Evolutionary conservation across 2,888 invertebrate species (phyloP), one percentile per base, ranked within the genome.

Genomic region (Trissolcus japonicus): DNA sequence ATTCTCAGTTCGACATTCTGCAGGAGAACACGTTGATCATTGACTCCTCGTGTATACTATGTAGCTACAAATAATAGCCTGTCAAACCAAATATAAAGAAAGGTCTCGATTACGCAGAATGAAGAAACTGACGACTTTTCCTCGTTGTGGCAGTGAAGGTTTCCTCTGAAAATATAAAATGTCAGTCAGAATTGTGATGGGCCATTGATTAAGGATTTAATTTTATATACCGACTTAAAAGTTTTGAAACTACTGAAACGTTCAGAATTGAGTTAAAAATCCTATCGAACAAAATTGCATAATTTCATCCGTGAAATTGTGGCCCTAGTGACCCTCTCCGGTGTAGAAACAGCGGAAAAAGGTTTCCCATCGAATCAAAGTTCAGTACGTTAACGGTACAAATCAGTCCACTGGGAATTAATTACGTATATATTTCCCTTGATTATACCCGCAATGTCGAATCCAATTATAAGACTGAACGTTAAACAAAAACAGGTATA

Each of bases 1-100:
- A 68, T 75, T 75, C 68, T 57, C 63, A 60, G 60, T 76, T 76
- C 76, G 76, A 76, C 69, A 69, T 76, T 76, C 69, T 66, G 56
- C 65, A 60, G 65, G 35, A 54, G 68, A 69, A 65, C 75, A 69
- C 75, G 69, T 60, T 69, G 68, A 75, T 75, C 69, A 75, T 59
- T 65, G 63, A 75, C 68, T 75, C 41, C 48, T 14, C 59, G 35
- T 9, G 35, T 51, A 41, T 61, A 59, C 43, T 62, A 35, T 35
- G 35, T 35, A 16, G 53, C 21, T 35, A 29, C 60, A 66, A 62
- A 74, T 67, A 62, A 73, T 73, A 73, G 65, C 73, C 50, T 61
- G 54, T 60, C 73, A 66, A 48, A 73, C 41, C 19, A 46, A 66
- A 50, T 66, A 55, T 60, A 53, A 55, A 60, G 29, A 60, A 48